Percentiles rank a stretch among this genome's conserved stretches.
Evolutionary conservation across 2,797 vertebrate genomes (phyloP).

Genomic region (Smutsia gigantea): DNA sequence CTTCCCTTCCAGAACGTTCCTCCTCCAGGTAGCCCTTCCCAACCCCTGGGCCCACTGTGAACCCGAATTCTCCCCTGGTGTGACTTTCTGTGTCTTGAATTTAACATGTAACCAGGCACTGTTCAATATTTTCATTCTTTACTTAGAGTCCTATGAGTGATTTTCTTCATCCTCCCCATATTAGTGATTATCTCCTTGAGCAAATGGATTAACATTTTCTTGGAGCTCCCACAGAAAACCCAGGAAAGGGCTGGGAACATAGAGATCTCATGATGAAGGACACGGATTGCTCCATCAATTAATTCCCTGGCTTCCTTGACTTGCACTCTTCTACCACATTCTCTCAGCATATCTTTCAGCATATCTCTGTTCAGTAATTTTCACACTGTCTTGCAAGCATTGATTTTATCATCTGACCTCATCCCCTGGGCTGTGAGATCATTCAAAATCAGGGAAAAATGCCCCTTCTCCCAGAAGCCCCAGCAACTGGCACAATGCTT

Average conservation of each 20-base stretch:
- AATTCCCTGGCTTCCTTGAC: not conserved
- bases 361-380: not conserved
- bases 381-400: not conserved
- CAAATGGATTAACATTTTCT: not conserved
- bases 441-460: not conserved
- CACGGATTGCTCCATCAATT: not conserved
- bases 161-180: not conserved
- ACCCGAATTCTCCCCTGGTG: not conserved
- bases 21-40: not conserved
- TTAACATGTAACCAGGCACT: not conserved
- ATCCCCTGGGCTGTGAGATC: not conserved
- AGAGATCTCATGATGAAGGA: not conserved
- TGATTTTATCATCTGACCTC: slow-evolving; percentile 61
- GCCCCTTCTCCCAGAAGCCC: not conserved
- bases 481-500: not conserved
- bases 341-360: not conserved
- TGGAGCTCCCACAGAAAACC: not conserved
- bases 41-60: not conserved
- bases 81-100: not conserved
- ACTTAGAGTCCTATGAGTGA: not conserved
- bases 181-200: not conserved
- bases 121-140: not conserved
- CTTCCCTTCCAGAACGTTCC: not conserved
- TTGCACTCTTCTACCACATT: not conserved
- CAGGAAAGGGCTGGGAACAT: not conserved